Evolutionary conservation across 1,140 invertebrate genomes (phyloP), one percentile per base, ranked within the genome.

Genomic region (Dendroctonus ponderosae): DNA sequence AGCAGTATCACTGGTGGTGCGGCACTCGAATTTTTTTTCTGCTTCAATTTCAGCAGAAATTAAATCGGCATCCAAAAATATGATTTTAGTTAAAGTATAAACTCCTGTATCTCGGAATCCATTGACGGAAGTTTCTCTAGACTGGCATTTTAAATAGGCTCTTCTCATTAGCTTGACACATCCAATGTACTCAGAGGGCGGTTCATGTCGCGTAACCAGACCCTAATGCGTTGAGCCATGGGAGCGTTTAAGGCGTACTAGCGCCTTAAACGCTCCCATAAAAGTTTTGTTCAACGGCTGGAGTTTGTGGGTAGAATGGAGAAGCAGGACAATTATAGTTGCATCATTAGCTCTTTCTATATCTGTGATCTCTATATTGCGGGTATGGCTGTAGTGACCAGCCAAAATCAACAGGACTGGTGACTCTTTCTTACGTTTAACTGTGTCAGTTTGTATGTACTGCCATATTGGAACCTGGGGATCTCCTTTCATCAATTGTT

Each of bases 281-380:
- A 80, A 74, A 5, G 69, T 49, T 12, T 72, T 67, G 59, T 80
- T 78, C 42, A 54, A 75, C 48, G 77, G 77, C 66, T 81, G 78
- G 72, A 80, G 46, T 48, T 73, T 71, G 62, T 79, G 76, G 0
- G 75, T 77, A 26, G 60, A 67, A 58, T 80, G 78, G 6, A 78
- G 73, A 40, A 78, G 76, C 7, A 80, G 57, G 43, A 68, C 76
- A 6, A 79, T 61, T 51, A 69, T 71, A 9, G 49, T 9, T 9
- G 15, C 15, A 15, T 51, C 7, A 51, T 79, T 77, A 63, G 72
- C 59, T 48, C 70, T 63, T 9, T 74, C 73, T 12, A 69, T 8
- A 41, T 70, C 50, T 37, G 78, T 71, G 6, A 76, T 41, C n/a
- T 78, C 70, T 12, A 79, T 66, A 65, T 76, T 80, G n/a, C 63